These are phyloP conservation scores for Hoplodrina blanda DNA, from an alignment of 2,888 invertebrate genomes.

Conservation along the genomic window DNA sequence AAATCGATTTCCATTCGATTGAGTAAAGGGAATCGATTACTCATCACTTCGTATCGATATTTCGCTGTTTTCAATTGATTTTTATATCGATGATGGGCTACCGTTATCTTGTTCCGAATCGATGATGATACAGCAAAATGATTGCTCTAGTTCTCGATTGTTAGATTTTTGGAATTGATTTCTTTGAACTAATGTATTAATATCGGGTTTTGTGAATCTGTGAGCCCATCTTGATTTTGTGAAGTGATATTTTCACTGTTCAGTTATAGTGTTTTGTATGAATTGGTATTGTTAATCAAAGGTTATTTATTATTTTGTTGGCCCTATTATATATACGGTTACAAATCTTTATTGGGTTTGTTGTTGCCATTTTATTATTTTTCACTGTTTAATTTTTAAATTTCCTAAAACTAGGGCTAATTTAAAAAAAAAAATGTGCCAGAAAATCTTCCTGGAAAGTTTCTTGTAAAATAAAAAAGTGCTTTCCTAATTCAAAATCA, in stretches of 20 bases:
- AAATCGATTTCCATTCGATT: slow-evolving; percentile 30
- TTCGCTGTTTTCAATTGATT: slow-evolving; percentile 79
- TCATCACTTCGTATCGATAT: slow-evolving; percentile 56
- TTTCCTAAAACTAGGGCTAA: too few species aligned
- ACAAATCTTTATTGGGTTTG: not conserved
- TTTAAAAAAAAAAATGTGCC: too few species aligned
- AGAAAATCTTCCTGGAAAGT: too few species aligned
- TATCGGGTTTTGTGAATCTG: slow-evolving; percentile 48
- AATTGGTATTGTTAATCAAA: slow-evolving; percentile 32
- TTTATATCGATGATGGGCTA: slow-evolving; percentile 63
- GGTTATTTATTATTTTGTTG: slow-evolving; percentile 13
- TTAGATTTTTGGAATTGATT: slow-evolving; percentile 78
- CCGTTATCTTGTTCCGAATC: slow-evolving; percentile 73
- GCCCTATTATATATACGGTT: slow-evolving; percentile 6
- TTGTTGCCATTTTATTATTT: too few species aligned
- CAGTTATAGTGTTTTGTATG: slow-evolving; percentile 42
- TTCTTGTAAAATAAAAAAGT: too few species aligned
- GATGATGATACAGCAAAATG: slow-evolving; percentile 77
- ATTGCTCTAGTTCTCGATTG: slow-evolving; percentile 80
- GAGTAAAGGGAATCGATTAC: slow-evolving; percentile 47
- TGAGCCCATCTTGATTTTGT: slow-evolving; percentile 47
- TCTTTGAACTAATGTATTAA: slow-evolving; percentile 60
- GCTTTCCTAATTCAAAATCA: too few species aligned
- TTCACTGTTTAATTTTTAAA: too few species aligned
- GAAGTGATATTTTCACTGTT: slow-evolving; percentile 36